Percentiles rank a stretch among this genome's conserved stretches.
Conservation (phyloP, 35 echinoderm and acorn worm genomes). For the Ophiothrix spiculata region DNA sequence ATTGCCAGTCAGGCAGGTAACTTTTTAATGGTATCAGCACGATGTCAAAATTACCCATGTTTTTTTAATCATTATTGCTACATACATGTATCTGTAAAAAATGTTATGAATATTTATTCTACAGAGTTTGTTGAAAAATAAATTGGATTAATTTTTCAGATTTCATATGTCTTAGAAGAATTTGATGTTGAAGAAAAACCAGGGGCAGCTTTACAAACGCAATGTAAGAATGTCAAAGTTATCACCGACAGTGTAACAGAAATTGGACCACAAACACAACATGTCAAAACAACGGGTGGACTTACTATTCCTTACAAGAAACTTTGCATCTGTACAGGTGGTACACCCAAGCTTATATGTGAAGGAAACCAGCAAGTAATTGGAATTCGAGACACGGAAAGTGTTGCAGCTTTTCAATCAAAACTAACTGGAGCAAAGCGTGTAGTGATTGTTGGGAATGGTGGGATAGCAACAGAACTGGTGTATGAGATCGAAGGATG, state of each 20-base stretch:
- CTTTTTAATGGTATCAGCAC: too few relatives aligned
- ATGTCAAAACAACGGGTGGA: slow-evolving; percentile 39
- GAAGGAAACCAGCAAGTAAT: slow-evolving; percentile 73
- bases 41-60: too few relatives aligned
- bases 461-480: slow-evolving; percentile 95
- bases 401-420: slow-evolving; percentile 72
- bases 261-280: slow-evolving; percentile 36
- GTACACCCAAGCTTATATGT: slow-evolving; percentile 61
- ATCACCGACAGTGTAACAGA: slow-evolving; percentile 39
- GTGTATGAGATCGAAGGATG: slow-evolving; percentile 90
- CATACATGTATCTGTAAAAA: too few relatives aligned
- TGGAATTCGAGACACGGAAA: slow-evolving; percentile 96
- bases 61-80: too few relatives aligned
- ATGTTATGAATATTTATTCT: too few relatives aligned
- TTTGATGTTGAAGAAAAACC: slow-evolving; percentile 90
- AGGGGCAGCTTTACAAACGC: slow-evolving; percentile 32
- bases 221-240: slow-evolving; percentile 58
- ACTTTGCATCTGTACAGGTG: slow-evolving; percentile 87
- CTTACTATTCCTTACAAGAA: slow-evolving; percentile 38
- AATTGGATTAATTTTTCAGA: too few relatives aligned
- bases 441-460: slow-evolving; percentile 81
- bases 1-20: too few relatives aligned
- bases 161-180: slow-evolving; percentile 72
- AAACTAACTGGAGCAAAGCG: slow-evolving; percentile 66
- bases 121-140: too few relatives aligned